phyloP scores from a whole-genome alignment of 1,140 invertebrate genomes.

The Dendrolimus punctatus region DNA sequence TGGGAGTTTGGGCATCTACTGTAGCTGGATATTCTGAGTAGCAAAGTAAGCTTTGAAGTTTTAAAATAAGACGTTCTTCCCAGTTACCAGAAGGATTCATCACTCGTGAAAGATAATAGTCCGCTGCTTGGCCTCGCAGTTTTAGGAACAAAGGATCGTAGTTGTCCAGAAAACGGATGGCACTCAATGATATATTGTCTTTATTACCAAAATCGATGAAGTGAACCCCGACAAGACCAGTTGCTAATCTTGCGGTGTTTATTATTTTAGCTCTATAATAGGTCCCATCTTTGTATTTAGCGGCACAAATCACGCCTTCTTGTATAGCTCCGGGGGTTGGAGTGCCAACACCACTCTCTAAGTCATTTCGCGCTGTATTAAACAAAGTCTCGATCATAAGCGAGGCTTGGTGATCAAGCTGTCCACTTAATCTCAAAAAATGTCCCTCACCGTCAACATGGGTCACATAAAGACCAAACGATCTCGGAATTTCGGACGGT shows the following conservation, averaged over 20 bases:
- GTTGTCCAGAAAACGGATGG: slow-evolving; percentile 72
- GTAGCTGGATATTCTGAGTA: slow-evolving; percentile 66
- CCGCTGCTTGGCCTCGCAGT: slow-evolving; percentile 70
- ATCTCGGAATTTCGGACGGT: slow-evolving; percentile 34
- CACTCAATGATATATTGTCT: slow-evolving; percentile 69
- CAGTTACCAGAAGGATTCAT: slow-evolving; percentile 61
- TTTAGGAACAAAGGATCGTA: slow-evolving; percentile 68
- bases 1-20: slow-evolving; percentile 45
- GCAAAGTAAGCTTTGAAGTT: slow-evolving; percentile 64
- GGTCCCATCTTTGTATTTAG: slow-evolving; percentile 75
- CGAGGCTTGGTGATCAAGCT: slow-evolving; percentile 72
- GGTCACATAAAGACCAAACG: slow-evolving; percentile 73
- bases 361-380: slow-evolving; percentile 53
- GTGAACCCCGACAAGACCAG: slow-evolving; percentile 72
- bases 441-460: slow-evolving; percentile 77
- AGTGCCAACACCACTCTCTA: slow-evolving; percentile 56
- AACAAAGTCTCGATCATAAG: slow-evolving; percentile 73
- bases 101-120: slow-evolving; percentile 74
- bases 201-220: slow-evolving; percentile 83
- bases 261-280: slow-evolving; percentile 77
- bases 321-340: slow-evolving; percentile 49
- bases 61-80: slow-evolving; percentile 65
- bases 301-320: slow-evolving; percentile 74
- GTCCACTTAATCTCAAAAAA: slow-evolving; percentile 79
- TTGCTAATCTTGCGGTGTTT: slow-evolving; percentile 51